These are phyloP conservation scores for Lamellibrachia columna DNA, from an alignment of 2,888 invertebrate genomes.

Conservation along the genomic window DNA sequence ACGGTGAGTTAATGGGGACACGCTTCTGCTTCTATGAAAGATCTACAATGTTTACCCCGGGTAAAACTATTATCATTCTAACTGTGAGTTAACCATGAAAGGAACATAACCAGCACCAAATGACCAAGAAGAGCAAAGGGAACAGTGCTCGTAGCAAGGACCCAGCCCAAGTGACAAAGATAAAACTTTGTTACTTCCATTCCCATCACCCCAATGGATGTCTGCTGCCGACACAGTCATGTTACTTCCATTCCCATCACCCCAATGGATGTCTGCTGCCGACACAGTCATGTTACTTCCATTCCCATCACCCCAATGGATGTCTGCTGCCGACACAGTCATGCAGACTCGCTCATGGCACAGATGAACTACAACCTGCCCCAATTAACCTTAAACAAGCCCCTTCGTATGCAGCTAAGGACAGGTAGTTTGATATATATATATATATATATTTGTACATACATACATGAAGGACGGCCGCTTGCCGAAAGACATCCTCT, in stretches of 20 bases:
- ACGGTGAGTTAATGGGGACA: too few relatives aligned
- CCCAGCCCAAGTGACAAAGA: slow-evolving; percentile 32
- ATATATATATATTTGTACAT: not conserved
- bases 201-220: slow-evolving; percentile 88
- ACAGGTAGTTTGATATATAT: not conserved
- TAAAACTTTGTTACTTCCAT: slow-evolving; percentile 80
- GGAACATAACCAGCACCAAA: slow-evolving; percentile 44
- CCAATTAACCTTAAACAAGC: not conserved
- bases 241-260: too few relatives aligned
- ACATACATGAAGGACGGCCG: too few relatives aligned
- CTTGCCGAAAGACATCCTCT: too few relatives aligned
- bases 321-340: too few relatives aligned
- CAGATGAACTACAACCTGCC: slow-evolving; percentile 31
- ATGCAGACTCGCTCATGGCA: slow-evolving; percentile 75
- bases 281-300: slow-evolving; percentile 75
- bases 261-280: too few relatives aligned
- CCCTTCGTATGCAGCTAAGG: not conserved
- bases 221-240: too few relatives aligned
- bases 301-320: too few relatives aligned
- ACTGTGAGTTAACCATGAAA: too few relatives aligned
- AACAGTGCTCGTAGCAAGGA: slow-evolving; percentile 31
- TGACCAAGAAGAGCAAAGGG: slow-evolving; percentile 34
- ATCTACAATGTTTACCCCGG: too few relatives aligned
- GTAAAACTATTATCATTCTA: too few relatives aligned
- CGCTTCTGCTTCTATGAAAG: too few relatives aligned